phyloP scores from a whole-genome alignment of 2,888 invertebrate genomes.

The Rhyacophila evoluta region DNA sequence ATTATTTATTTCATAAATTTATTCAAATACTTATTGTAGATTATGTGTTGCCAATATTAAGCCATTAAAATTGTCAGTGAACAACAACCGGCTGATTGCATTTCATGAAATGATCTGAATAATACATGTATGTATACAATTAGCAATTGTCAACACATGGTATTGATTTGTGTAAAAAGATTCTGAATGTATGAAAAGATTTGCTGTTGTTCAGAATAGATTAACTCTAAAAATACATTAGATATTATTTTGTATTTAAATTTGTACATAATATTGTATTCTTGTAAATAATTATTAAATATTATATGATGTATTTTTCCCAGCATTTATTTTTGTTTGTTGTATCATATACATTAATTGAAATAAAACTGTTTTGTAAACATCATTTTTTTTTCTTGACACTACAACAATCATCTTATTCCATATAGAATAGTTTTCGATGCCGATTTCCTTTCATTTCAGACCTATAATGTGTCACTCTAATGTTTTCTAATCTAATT shows the following conservation, averaged over 20 bases:
- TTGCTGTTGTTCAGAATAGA: too few relatives aligned
- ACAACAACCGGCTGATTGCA: background rate
- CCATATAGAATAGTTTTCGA: too few relatives aligned
- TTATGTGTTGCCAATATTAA: background rate
- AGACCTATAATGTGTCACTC: too few relatives aligned
- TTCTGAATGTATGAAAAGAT: too few relatives aligned
- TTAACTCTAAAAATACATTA: too few relatives aligned
- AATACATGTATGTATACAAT: too few relatives aligned
- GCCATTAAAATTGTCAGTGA: background rate
- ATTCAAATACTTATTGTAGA: background rate
- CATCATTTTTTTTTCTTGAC: too few relatives aligned
- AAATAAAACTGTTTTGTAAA: slow-evolving; percentile 5
- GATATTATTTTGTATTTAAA: background rate
- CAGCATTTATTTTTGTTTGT: slow-evolving; percentile 19
- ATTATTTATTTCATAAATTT: background rate
- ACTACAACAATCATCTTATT: too few relatives aligned
- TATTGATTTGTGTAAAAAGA: too few relatives aligned
- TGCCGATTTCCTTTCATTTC: too few relatives aligned
- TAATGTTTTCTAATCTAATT: too few relatives aligned
- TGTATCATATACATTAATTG: background rate
- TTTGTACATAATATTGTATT: slow-evolving; percentile 6
- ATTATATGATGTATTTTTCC: background rate
- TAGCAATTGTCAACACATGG: too few relatives aligned
- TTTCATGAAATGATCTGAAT: background rate
- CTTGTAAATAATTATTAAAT: slow-evolving; percentile 10